Evolutionary conservation across 2,113 vertebrate genomes (phyloP), one percentile per base, ranked within the genome.

Genomic region (Aramus guarauna): DNA sequence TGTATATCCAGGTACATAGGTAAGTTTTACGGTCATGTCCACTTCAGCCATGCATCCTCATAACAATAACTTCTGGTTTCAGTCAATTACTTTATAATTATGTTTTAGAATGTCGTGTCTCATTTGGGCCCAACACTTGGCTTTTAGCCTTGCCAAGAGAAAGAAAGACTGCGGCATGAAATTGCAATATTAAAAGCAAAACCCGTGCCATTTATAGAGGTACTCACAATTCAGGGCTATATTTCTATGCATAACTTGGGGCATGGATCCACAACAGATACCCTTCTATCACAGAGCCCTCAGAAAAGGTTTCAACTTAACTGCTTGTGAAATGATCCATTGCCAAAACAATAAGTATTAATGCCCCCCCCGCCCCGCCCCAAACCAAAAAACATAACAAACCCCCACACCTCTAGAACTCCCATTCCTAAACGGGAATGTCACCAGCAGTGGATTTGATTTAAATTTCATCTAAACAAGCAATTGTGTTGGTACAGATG

Each of bases 21-120:
- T 71, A 85, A 69, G 32, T 30, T 64, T 94, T 86, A 67, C 7
- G 12, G 43, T 45, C 37, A 48, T 88, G 92, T 86, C 60, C 32
- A 81, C 27, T 91, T 93, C 43, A 95, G 56, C 48, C 36, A 32
- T 75, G 11, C 23, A 92, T 74, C 18, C 19, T 91, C 43, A 66
- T 72, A 89, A 74, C 34, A 78, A 47, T 78, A 89, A 94, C 59
- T 94, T 94, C 69, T 89, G 53, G 53, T 84, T 94, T 91, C 76
- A 80, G 56, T 72, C 94, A 97, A 91, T 91, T 92, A 81, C 69
- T 87, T 96, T 78, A 87, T 87, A 95, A 96, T 94, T 89, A 77
- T 82, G 34, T 72, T 94, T 86, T 94, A 78, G 95, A 96, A 68
- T 45, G 69, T 68, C 12, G 1, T 71, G 39, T 84, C 56, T 63